These are phyloP conservation scores for Chelon labrosus DNA, from an alignment of 2,797 vertebrate genomes.

Conservation along the genomic window DNA sequence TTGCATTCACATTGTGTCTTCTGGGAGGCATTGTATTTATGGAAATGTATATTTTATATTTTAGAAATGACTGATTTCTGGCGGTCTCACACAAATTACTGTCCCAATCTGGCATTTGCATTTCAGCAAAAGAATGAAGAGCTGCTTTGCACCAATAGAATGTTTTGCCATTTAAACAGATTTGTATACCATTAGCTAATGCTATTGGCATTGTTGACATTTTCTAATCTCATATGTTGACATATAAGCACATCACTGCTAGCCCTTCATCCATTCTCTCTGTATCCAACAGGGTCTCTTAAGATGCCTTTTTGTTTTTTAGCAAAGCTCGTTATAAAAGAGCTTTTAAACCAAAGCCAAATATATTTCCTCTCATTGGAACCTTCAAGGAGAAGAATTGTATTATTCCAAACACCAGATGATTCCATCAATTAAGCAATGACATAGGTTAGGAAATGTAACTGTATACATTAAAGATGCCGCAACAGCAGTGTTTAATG, in stretches of 20 bases:
- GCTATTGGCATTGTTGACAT: not conserved
- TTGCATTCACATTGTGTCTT: too few relatives aligned
- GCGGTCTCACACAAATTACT: too few relatives aligned
- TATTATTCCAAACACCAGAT: not conserved
- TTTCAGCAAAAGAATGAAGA: not conserved
- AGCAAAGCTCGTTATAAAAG: not conserved
- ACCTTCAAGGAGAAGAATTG: not conserved
- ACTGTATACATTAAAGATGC: conserved; percentile 15
- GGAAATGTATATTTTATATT: too few relatives aligned
- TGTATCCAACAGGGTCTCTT: not conserved
- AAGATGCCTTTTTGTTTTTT: not conserved
- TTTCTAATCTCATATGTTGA: not conserved
- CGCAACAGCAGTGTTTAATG: conserved; percentile 16
- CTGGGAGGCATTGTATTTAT: too few relatives aligned
- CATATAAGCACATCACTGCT: not conserved
- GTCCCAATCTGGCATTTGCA: too few relatives aligned
- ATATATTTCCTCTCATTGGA: not conserved
- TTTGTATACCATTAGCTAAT: not conserved
- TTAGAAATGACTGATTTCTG: too few relatives aligned
- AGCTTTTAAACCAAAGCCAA: not conserved
- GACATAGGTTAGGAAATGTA: not conserved
- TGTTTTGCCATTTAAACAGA: not conserved
- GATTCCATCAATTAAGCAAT: not conserved
- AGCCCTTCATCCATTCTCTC: not conserved
- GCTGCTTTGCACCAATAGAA: not conserved